Percentiles rank a stretch among this genome's conserved stretches.
These are phyloP conservation scores for Mycogona germanica DNA, from an alignment of 2,888 invertebrate species.

Conservation along the genomic window DNA sequence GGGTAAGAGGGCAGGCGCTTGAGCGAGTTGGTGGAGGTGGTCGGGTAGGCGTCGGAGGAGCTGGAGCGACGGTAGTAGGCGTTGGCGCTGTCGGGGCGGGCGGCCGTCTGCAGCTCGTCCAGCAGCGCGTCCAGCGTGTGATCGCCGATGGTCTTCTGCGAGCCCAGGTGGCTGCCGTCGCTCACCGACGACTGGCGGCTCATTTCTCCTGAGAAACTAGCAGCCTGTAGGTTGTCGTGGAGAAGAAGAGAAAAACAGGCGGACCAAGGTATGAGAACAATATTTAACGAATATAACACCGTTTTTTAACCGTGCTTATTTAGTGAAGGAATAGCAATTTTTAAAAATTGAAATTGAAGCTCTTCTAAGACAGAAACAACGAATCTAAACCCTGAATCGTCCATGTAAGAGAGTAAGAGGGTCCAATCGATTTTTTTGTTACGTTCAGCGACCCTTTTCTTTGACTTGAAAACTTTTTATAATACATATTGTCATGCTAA, in stretches of 20 bases:
- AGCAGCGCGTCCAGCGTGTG: conserved; percentile 95
- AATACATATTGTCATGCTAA: too few species aligned
- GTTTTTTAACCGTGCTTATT: too few species aligned
- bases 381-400: too few species aligned
- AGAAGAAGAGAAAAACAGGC: conserved; percentile 16
- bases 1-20: conserved; percentile 65
- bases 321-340: too few species aligned
- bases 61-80: background rate
- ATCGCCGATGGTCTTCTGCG: conserved; percentile 50
- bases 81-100: conserved; percentile 31
- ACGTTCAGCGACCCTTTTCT: too few species aligned
- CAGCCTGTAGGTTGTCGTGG: conserved; percentile 24
- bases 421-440: too few species aligned
- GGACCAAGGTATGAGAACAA: conserved; percentile 8
- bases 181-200: conserved; percentile 36
- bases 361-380: too few species aligned
- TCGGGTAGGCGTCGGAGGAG: conserved; percentile 3
- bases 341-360: too few species aligned
- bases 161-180: conserved; percentile 39
- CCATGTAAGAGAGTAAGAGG: too few species aligned
- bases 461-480: too few species aligned
- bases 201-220: conserved; percentile 39
- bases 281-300: too few species aligned
- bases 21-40: conserved; percentile 2
- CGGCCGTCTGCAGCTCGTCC: conserved; percentile 84